A percentile compares a stretch with the other conserved stretches of the same genome.
These are phyloP conservation scores for Turdus rufiventris DNA, from an alignment of 2,113 vertebrate genomes.

Conservation along the genomic window DNA sequence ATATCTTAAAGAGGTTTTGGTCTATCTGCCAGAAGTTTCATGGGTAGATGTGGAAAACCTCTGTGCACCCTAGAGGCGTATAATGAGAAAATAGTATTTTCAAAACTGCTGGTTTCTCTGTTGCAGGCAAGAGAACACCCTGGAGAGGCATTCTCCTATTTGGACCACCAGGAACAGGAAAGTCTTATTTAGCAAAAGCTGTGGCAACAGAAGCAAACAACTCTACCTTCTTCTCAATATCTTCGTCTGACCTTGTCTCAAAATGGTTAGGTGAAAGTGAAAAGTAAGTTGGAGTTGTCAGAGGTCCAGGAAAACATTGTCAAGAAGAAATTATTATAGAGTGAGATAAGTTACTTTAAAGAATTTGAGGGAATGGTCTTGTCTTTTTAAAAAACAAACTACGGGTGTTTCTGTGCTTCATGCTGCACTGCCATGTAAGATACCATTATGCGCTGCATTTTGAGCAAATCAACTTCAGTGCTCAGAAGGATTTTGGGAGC, in stretches of 20 bases:
- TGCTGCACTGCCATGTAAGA: background rate
- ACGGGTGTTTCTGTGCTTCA: background rate
- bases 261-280: constrained; percentile 99
- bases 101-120: background rate
- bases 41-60: background rate
- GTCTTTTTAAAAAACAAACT: background rate
- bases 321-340: background rate
- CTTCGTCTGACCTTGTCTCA: constrained; percentile 95
- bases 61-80: background rate
- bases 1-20: background rate
- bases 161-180: constrained; percentile 97
- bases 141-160: constrained; percentile 97
- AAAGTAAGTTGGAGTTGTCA: constrained; percentile 81
- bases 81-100: background rate
- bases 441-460: background rate
- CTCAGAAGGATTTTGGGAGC: background rate
- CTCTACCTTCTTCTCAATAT: constrained; percentile 96
- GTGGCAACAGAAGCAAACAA: constrained; percentile 98
- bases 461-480: background rate
- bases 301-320: background rate
- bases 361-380: background rate
- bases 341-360: background rate
- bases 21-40: background rate
- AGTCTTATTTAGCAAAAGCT: constrained; percentile 96
- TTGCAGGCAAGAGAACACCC: constrained; percentile 92